Conservation (phyloP, 2,113 vertebrate species). For the Equus przewalskii region DNA sequence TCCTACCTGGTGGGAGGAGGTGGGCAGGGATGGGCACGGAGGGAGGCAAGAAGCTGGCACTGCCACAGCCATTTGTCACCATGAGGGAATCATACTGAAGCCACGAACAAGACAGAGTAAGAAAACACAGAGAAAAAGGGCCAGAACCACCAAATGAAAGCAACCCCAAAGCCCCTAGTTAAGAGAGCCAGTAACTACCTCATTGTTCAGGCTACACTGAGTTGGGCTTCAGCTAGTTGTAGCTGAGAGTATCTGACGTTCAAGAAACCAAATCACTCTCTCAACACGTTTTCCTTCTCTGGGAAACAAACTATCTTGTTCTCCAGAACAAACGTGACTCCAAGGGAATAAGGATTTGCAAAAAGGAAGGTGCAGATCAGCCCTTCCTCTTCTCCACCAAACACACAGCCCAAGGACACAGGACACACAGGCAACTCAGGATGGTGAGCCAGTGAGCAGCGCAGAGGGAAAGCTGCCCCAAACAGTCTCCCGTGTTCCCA, state of each 20-base stretch:
- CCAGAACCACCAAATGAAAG: not conserved
- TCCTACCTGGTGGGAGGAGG: not conserved
- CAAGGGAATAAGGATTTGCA: not conserved
- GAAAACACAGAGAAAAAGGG: not conserved
- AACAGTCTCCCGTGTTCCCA: not conserved
- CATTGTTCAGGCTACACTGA: not conserved
- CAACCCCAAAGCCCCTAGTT: not conserved
- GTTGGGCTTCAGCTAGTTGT: not conserved
- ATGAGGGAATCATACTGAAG: not conserved
- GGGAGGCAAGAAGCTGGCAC: not conserved
- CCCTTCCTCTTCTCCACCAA: not conserved
- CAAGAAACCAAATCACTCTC: not conserved
- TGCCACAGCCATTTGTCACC: not conserved
- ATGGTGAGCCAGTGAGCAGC: not conserved
- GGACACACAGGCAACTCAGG: not conserved
- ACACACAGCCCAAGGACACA: not conserved
- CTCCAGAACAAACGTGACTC: not conserved
- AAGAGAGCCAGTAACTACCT: not conserved
- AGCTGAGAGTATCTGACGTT: not conserved
- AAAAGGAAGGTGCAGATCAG: not conserved
- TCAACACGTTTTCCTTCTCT: not conserved
- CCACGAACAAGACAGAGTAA: not conserved
- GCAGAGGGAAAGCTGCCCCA: accelerated
- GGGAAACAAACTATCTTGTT: not conserved
- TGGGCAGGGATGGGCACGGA: not conserved